These are phyloP conservation scores for Chrysochloris asiatica DNA, from an alignment of 2,113 vertebrate species.

Conservation along the genomic window DNA sequence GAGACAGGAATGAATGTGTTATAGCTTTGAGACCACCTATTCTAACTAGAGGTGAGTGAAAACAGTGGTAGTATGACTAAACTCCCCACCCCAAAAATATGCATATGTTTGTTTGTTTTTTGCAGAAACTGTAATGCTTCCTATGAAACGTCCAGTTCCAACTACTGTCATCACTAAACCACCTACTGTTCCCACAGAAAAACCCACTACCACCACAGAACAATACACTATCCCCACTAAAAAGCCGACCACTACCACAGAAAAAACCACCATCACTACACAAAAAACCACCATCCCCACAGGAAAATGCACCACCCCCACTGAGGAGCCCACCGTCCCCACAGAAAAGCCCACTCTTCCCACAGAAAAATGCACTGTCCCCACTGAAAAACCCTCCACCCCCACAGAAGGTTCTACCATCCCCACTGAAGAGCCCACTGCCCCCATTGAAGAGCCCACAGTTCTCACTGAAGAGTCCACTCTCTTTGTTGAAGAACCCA, in stretches of 20 bases:
- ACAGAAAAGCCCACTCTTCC: not conserved
- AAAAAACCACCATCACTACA: no score
- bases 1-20: not conserved
- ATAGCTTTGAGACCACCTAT: not conserved
- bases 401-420: not conserved
- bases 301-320: not conserved
- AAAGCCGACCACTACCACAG: no score
- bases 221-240: no score
- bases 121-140: not conserved
- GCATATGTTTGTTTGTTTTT: no score
- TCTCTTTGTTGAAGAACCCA: fast-evolving
- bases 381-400: fast-evolving
- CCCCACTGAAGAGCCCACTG: not conserved
- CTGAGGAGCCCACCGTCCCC: not conserved
- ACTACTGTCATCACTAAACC: no score
- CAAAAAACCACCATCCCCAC: not conserved
- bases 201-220: not conserved
- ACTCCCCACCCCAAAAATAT: no score
- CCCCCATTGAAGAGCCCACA: not conserved
- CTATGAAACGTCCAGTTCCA: not conserved
- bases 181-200: not conserved
- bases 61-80: not conserved
- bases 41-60: not conserved
- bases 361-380: fast-evolving
- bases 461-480: not conserved